These are phyloP conservation scores for Lasioglossum albipes DNA, from an alignment of 1,140 invertebrate genomes.

Conservation along the genomic window DNA sequence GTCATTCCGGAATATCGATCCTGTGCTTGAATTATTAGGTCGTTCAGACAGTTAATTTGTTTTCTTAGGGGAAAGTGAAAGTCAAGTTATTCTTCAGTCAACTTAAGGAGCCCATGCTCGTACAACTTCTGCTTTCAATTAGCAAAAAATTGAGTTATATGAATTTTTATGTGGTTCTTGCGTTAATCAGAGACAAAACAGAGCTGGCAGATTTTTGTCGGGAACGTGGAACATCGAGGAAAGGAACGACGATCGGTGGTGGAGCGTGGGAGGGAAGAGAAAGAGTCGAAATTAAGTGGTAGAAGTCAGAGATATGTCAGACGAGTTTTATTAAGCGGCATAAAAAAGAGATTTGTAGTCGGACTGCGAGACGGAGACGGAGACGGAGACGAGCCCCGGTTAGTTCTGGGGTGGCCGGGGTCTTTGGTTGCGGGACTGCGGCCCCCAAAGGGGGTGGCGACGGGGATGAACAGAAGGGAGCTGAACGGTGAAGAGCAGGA, in stretches of 20 bases:
- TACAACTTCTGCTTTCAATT: too few species aligned
- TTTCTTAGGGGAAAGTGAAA: too few species aligned
- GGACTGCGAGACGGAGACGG: slow-evolving; percentile 2
- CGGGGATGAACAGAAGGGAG: slow-evolving; percentile 41
- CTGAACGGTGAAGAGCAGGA: slow-evolving; percentile 38
- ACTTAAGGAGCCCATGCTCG: too few species aligned
- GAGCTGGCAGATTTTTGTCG: too few species aligned
- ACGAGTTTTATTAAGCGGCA: slow-evolving; percentile 79
- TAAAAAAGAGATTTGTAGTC: slow-evolving; percentile 80
- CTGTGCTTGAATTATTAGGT: too few species aligned
- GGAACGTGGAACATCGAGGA: slow-evolving; percentile 12
- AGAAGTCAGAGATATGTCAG: slow-evolving; percentile 79
- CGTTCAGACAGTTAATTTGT: too few species aligned
- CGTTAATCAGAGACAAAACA: not conserved
- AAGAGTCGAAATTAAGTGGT: slow-evolving; percentile 77
- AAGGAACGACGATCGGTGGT: not conserved
- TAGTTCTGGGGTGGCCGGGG: slow-evolving; percentile 29
- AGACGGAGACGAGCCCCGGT: slow-evolving; percentile 12
- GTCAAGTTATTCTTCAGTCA: too few species aligned
- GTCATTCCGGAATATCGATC: too few species aligned
- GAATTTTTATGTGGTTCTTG: too few species aligned
- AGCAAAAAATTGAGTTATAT: too few species aligned
- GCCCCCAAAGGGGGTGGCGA: not conserved
- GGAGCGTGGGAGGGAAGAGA: slow-evolving; percentile 15
- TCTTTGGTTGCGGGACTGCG: slow-evolving; percentile 29